Evolutionary conservation across 2,888 invertebrate species (phyloP).

Genomic region (Metacarcinus magister): DNA sequence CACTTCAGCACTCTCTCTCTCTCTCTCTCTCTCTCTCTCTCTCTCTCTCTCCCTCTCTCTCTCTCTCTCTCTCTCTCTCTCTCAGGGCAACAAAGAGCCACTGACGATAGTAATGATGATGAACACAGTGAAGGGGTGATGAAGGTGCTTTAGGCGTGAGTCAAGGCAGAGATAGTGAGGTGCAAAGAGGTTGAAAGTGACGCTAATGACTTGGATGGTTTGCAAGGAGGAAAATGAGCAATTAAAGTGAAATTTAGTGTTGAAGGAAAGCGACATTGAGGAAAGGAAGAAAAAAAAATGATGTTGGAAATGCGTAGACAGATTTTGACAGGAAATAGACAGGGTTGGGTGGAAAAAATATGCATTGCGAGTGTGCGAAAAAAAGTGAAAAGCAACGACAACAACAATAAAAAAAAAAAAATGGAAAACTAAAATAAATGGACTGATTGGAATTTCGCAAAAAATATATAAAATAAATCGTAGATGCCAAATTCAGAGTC

Average conservation of each 20-base stretch:
- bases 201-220: not conserved
- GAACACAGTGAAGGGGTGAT: too few species aligned
- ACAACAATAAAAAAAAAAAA: not conserved
- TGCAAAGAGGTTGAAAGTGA: not conserved
- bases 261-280: not conserved
- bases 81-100: not conserved
- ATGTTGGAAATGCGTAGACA: not conserved
- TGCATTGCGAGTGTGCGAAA: not conserved
- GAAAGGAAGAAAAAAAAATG: not conserved
- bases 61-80: constrained; percentile 14
- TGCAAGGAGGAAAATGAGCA: not conserved
- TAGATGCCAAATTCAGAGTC: not conserved
- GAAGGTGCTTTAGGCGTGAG: too few species aligned
- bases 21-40: constrained; percentile 2
- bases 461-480: not conserved
- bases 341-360: not conserved
- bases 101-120: too few species aligned
- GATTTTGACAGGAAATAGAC: not conserved
- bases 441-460: not conserved
- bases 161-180: not conserved
- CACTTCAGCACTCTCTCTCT: not conserved
- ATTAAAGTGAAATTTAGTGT: not conserved
- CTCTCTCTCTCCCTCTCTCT: constrained; percentile 5
- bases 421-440: not conserved
- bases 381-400: not conserved